Percentiles rank a stretch among this genome's conserved stretches.
Evolutionary conservation across 2,113 vertebrate species (phyloP).

Genomic region (Clarias magur): DNA sequence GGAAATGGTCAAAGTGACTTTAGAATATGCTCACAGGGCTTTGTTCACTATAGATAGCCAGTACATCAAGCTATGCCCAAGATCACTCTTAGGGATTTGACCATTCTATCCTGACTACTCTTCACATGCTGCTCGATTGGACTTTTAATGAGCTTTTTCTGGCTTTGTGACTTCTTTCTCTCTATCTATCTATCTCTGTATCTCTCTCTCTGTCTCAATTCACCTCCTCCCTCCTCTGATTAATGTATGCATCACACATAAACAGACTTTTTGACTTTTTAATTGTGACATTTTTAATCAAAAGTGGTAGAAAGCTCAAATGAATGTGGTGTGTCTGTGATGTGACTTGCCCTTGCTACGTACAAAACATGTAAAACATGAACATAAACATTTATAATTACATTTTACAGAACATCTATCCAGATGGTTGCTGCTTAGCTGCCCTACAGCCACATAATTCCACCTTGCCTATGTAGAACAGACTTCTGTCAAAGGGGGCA

Average conservation of each 20-base stretch:
- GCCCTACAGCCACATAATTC: background rate
- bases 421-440: background rate
- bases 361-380: background rate
- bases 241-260: background rate
- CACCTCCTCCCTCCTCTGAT: background rate
- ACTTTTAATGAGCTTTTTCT: background rate
- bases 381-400: background rate
- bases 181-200: background rate
- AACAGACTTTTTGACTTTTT: background rate
- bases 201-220: background rate
- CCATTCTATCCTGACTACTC: background rate
- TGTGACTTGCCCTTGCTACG: background rate
- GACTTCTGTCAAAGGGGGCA: background rate
- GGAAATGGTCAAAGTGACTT: background rate
- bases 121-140: background rate
- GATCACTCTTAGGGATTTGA: background rate
- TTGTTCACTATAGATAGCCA: background rate
- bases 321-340: background rate
- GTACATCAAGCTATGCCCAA: background rate
- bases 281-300: background rate
- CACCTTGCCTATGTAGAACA: background rate
- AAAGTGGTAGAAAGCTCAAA: background rate
- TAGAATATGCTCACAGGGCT: background rate
- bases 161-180: background rate
- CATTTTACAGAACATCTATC: background rate